Base-by-base conservation (phyloP, 2,888 invertebrate genomes). In the Eledone cirrhosa region DNA sequence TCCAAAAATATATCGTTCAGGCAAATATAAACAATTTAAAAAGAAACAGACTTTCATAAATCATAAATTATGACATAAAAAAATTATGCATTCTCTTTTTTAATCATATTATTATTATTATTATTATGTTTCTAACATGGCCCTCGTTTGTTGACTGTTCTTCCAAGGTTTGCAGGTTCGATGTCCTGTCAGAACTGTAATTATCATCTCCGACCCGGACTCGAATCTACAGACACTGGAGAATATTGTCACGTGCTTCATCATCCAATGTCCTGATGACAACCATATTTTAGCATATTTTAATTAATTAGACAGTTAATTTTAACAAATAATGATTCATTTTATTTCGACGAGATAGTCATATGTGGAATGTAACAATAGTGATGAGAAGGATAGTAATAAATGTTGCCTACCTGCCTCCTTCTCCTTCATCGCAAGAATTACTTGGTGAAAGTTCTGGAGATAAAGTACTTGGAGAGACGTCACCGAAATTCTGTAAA, bases 361-460 rank as follows among this genome's bases (percentile, higher is more conserved):
- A 63, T 63, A 19, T 27, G 22, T 16, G n/a, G 5, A 11, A 24
- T 22, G 22, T 16, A 24, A n/a, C 24, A 63, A 24, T 63, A 27
- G 22, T 22, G 22, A 63, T 63, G 16, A 63, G 11, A 11, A 11
- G 2, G 53, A 22, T 22, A 11, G 27, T 24, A 63, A 22, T 11
- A 63, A 63, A 11, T 16, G 1, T 19, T 27, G 1, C 82, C 81
- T 83, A 87, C 87, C 85, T 86, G 27, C 85, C 86, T 8, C 82
- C 82, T 67, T 89, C 89, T 2, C 88, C 88, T 81, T 89, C 89
- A 78, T 89, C 89, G 83, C 89, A 89, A 0, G 89, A 89, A 80
- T 89, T 89, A 67, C 86, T 86, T 4, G 89, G 89, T 2, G 89
- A 89, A 13, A 86, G 83, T 27, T 89, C 89, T 0, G 88, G 88